Evolutionary conservation across 2,113 vertebrate species (phyloP), one percentile per base, ranked within the genome.

Genomic region (Cairina moschata): DNA sequence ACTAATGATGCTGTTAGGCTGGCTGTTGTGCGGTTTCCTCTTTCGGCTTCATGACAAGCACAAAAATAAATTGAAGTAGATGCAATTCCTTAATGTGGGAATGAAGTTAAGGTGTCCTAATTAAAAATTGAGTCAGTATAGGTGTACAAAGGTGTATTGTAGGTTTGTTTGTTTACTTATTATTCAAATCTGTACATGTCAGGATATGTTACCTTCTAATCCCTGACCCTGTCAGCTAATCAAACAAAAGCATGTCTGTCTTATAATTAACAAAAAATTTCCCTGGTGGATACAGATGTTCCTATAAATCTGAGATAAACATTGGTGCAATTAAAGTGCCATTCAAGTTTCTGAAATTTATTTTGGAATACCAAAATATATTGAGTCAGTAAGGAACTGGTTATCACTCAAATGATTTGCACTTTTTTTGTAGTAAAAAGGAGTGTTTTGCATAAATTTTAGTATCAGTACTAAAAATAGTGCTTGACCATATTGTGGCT

Each of bases 201-300:
- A 91, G 52, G 44, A 31, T 84, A 93, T 91, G 31, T 82, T 89
- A 68, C 58, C 86, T 87, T 55, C 55, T 91, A 94, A 91, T 83
- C 34, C 95, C 78, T 96, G 91, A 97, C 83, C 78, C 87, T 94
- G 88, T 94, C 78, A 78, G 62, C 78, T 96, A 95, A 97, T 92
- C 82, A 97, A 97, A 92, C 86, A 78, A 69, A 92, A 95, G 76
- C 48, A 81, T 52, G 72, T 28, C 46, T 94, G 82, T 62, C 90
- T 96, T 94, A 86, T 94, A 96, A 96, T 96, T 96, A 94, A 95
- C 88, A 55, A 95, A 80, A 73, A 90, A 96, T 95, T 97, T 97
- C 91, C 94, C 85, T 75, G 79, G 90, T 94, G 86, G 88, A 75
- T 95, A 90, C 86, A 96, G 77, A 91, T 90, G 85, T 93, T 97